These are phyloP conservation scores for Dasypolia templi DNA, from an alignment of 2,888 invertebrate genomes.

Conservation along the genomic window DNA sequence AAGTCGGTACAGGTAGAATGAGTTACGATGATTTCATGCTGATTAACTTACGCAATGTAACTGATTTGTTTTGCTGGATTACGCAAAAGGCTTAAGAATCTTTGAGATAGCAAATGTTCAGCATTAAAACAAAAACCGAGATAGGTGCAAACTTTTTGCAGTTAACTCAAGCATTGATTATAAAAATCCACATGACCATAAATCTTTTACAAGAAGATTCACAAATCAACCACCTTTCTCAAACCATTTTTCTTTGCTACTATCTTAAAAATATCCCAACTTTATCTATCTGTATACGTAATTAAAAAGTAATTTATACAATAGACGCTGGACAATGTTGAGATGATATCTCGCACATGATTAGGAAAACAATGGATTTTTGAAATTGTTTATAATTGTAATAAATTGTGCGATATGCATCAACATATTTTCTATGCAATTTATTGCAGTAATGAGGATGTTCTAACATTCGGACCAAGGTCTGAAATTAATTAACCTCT, in stretches of 20 bases:
- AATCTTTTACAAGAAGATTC: slow-evolving; percentile 1
- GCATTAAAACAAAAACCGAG: slow-evolving; percentile 1
- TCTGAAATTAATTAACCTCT: slow-evolving; percentile 20
- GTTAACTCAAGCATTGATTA: background rate
- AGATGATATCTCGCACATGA: slow-evolving; percentile 59
- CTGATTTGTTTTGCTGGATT: slow-evolving; percentile 47
- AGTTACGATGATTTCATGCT: slow-evolving; percentile 49
- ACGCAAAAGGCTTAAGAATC: slow-evolving; percentile 21
- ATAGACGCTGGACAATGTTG: slow-evolving; percentile 37
- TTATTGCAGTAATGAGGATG: slow-evolving; percentile 55
- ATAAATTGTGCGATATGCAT: slow-evolving; percentile 61
- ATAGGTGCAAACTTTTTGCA: slow-evolving; percentile 8
- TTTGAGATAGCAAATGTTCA: slow-evolving; percentile 6
- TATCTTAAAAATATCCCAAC: slow-evolving; percentile 11
- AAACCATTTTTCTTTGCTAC: background rate
- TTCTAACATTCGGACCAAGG: slow-evolving; percentile 52
- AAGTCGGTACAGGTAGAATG: slow-evolving; percentile 14
- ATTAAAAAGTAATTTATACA: slow-evolving; percentile 60
- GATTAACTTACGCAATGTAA: slow-evolving; percentile 53
- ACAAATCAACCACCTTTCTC: slow-evolving; percentile 12
- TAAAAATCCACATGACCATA: background rate
- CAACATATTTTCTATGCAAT: slow-evolving; percentile 55
- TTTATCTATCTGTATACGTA: slow-evolving; percentile 12
- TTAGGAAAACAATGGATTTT: slow-evolving; percentile 65
- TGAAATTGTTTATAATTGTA: slow-evolving; percentile 60